Evolutionary conservation across 2,888 invertebrate species (phyloP).

Genomic region (Scrobipalpa costella): DNA sequence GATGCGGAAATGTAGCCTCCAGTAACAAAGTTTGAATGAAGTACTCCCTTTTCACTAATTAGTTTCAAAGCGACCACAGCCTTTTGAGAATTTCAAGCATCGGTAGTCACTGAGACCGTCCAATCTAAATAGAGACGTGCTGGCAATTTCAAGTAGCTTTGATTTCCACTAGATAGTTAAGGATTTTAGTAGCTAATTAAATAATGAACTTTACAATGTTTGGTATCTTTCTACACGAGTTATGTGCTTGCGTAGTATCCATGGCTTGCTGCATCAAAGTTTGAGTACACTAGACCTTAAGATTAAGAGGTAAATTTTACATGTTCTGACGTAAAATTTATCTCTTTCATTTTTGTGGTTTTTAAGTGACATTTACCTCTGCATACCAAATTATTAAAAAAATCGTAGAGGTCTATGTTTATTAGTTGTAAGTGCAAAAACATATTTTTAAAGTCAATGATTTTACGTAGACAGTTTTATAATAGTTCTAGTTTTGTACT

Average conservation of each 20-base stretch:
- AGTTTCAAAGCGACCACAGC: slow-evolving; percentile 76
- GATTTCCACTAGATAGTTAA: slow-evolving; percentile 63
- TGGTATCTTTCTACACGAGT: slow-evolving; percentile 56
- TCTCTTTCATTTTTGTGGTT: background rate
- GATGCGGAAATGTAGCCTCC: slow-evolving; percentile 69
- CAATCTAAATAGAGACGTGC: slow-evolving; percentile 71
- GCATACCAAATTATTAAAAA: background rate
- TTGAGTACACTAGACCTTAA: slow-evolving; percentile 38
- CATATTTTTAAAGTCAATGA: background rate
- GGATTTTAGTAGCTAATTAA: slow-evolving; percentile 64
- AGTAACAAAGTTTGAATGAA: slow-evolving; percentile 62
- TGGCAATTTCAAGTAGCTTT: slow-evolving; percentile 60
- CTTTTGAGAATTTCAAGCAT: slow-evolving; percentile 77
- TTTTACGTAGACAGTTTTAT: background rate
- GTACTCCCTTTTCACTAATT: slow-evolving; percentile 70
- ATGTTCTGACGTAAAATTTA: background rate
- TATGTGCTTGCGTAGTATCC: slow-evolving; percentile 74
- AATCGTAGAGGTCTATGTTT: too few species aligned
- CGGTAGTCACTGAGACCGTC: slow-evolving; percentile 64
- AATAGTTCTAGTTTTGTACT: background rate
- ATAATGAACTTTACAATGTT: slow-evolving; percentile 52
- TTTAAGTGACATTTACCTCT: slow-evolving; percentile 6
- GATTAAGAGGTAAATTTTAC: slow-evolving; percentile 22
- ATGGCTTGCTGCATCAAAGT: slow-evolving; percentile 80
- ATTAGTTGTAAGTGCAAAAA: too few species aligned